Base-by-base conservation (phyloP, 2,888 invertebrate genomes). In the Timandra comae region DNA sequence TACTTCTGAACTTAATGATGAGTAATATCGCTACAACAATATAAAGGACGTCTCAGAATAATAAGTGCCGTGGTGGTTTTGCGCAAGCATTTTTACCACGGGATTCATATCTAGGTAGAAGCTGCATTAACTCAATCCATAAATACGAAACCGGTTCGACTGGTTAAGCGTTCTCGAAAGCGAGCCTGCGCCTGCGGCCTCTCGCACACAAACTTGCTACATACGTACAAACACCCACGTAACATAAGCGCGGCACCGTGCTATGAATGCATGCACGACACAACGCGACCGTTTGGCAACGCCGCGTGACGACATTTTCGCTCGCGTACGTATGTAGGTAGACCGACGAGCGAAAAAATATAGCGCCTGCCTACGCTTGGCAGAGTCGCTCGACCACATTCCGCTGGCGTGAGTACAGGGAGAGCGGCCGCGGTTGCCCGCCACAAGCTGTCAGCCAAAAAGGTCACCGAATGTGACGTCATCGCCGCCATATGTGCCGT, bases 261-360 rank as follows among this genome's bases (percentile, higher is more conserved):
- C 67, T 56, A 75, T 76, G 74, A 75, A 74, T 80, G 80, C 77
- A 80, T 70, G 73, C 76, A 77, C 76, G 72, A 74, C 65, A 65
- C 50, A 51, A 52, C 32, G 16, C 49, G 13, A 46, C 79, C 75
- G 78, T 63, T 69, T 73, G 86, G 87, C 87, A 87, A 86, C 87
- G 79, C 75, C 79, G 86, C 81, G 80, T 87, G 87, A 87, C 87
- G 87, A 86, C 87, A 87, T 86, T 85, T 86, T 86, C 81, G 86
- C 85, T 80, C 73, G 77, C 73, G 73, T 79, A 79, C 76, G 82
- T 80, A 78, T 76, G 76, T 81, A 80, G 78, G 78, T 78, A 76
- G 75, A 76, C 70, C 71, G 71, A 52, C 71, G 62, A 67, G 75
- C 77, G 77, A 82, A 82, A 81, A 81, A 82, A 80, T 79, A 80